These are phyloP conservation scores for Idris sp. DNA, from an alignment of 1,140 invertebrate species.

Conservation along the genomic window DNA sequence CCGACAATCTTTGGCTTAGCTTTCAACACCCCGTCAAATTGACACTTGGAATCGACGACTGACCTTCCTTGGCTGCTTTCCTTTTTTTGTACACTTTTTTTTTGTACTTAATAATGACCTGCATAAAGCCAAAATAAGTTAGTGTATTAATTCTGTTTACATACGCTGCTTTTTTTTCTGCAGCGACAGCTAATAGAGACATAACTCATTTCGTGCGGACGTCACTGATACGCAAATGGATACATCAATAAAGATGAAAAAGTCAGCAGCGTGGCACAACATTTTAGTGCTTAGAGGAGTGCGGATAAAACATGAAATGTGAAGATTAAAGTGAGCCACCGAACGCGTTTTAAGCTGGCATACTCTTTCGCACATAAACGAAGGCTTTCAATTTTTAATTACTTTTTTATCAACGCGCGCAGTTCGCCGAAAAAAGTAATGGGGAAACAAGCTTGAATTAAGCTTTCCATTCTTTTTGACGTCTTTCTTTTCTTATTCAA, in stretches of 20 bases:
- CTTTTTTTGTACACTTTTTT: too few species aligned
- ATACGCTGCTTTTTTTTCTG: constrained; percentile 22
- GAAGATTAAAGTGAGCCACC: constrained; percentile 65
- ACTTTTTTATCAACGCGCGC: constrained; percentile 45
- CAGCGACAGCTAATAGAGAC: constrained; percentile 69
- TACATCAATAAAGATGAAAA: constrained; percentile 70
- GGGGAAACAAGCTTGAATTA: constrained; percentile 52
- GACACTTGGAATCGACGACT: constrained; percentile 27
- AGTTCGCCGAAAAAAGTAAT: constrained; percentile 42
- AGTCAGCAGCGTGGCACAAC: constrained; percentile 32
- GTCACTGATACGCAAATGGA: constrained; percentile 74
- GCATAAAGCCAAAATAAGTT: too few species aligned
- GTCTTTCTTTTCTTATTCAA: constrained; percentile 51
- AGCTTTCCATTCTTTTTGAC: constrained; percentile 42
- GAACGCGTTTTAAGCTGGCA: constrained; percentile 33
- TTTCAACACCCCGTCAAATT: constrained; percentile 43
- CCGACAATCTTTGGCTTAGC: constrained; percentile 58
- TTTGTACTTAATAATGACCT: constrained; percentile 17
- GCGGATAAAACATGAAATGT: constrained; percentile 64
- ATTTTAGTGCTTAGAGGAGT: constrained; percentile 67
- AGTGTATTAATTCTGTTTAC: constrained; percentile 33
- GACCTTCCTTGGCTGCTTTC: too few species aligned
- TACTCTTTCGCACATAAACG: constrained; percentile 25
- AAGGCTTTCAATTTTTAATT: constrained; percentile 58
- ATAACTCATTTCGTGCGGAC: constrained; percentile 72